A percentile compares a stretch with the other conserved stretches of the same genome.
phyloP scores from a whole-genome alignment of 37 sponge, comb jelly and placozoan genomes.

The Crambe crambe region DNA sequence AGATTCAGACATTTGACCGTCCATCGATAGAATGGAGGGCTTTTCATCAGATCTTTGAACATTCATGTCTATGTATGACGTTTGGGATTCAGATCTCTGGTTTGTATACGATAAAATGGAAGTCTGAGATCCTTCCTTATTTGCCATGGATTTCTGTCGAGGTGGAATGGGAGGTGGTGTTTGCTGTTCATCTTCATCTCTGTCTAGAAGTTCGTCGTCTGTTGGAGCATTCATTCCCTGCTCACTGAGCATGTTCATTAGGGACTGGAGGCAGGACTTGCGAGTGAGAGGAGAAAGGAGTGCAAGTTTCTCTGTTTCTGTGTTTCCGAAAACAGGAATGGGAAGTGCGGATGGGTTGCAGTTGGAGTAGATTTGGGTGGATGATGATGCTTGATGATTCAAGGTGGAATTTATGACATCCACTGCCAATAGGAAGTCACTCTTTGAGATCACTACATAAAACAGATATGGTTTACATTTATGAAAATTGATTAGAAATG shows the following conservation, averaged over 20 bases:
- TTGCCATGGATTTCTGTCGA: neutral
- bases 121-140: neutral
- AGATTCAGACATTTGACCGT: too few relatives aligned
- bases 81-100: neutral
- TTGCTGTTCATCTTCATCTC: neutral
- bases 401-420: neutral
- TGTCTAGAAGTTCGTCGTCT: neutral
- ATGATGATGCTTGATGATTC: neutral
- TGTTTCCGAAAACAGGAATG: neutral
- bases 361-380: too few relatives aligned
- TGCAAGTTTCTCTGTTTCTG: neutral
- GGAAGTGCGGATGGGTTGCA: too few relatives aligned
- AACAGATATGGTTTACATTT: too few relatives aligned
- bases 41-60: too few relatives aligned
- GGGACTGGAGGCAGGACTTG: neutral
- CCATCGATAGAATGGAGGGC: too few relatives aligned
- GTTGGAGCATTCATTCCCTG: neutral
- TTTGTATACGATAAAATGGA: too few relatives aligned
- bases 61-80: too few relatives aligned
- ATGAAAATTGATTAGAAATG: conserved; percentile 25
- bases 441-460: neutral
- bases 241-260: conserved; percentile 17
- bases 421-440: neutral
- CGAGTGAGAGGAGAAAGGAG: neutral
- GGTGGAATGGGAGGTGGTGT: neutral